Base-by-base conservation (phyloP, 2,797 vertebrate genomes). In the Sebastes ruberrimus region DNA sequence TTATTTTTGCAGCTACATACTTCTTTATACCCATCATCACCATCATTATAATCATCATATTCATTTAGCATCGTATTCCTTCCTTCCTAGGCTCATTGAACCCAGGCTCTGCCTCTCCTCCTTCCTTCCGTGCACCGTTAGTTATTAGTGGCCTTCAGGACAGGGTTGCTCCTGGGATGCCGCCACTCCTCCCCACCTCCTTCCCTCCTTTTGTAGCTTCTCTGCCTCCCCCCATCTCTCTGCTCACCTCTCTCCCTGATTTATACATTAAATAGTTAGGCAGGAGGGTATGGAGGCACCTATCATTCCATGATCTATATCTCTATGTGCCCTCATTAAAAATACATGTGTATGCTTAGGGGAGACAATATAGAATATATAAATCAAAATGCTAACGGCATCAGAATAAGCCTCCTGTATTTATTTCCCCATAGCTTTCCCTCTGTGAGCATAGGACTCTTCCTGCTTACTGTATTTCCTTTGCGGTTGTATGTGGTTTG, bases 311-410 rank as follows among this genome's bases (percentile, higher is more conserved):
- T 96, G 95, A 96, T 95, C 94, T 95, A 95, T 96, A 95, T 94
- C 90, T 93, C 89, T 92, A 88, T 85, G 89, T 93, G 90, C 92
- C 92, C 94, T 94, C 94, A 96, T 96, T 96, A 96, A 95, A 96
- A 95, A 96, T 96, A 95, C 94, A 95, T 94, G 93, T 94, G 91
- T 94, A 92, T 93, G 93, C 94, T 95, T 94, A 93, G 94, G 93
- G 95, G 92, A 95, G 94, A 95, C 94, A 94, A 94, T 96, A 96
- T 95, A 95, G 94, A 96, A 95, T 94, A 90, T 96, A 96, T 95
- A 96, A 95, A 96, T 96, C 95, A 95, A 95, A 95, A 93, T 91
- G 94, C 93, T 95, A 94, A 95, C 90, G 88, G 95, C 93, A 81
- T 94, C 92, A 93, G 90, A 94, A 93, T 92, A 92, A 89, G 86